Evolutionary conservation across 1,140 invertebrate species (phyloP), one percentile per base, ranked within the genome.

Genomic region (Cheumatopsyche charites): DNA sequence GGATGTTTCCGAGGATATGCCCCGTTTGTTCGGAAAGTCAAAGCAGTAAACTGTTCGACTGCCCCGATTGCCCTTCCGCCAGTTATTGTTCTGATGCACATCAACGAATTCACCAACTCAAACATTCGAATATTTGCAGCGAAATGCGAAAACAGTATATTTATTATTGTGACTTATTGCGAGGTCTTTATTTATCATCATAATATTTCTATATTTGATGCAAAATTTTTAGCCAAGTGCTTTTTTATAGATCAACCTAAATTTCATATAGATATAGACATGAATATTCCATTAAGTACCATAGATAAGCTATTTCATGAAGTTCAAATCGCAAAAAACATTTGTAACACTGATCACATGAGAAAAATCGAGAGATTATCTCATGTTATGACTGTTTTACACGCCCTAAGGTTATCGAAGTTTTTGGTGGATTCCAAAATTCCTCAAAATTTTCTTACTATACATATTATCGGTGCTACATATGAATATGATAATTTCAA

Each of bases 1-100:
- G 77, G 76, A 78, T 80, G 77, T 80, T 79, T 71, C 78, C 80
- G 1, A 77, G 77, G 69, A 45, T 69, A 29, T 81, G 80, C 73
- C 70, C 75, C 13, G 45, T 78, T 3, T 81, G 80, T 76, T 77
- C 71, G 62, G 23, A 70, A 66, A 66, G 13, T 9, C 70, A 72
- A 1, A 42, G 15, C 43, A 62, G 77, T 43, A 21, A 61, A 43
- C 25, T 78, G 2, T 72, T 75, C 69, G 72, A 75, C 29, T 81
- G 80, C 70, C 1, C 62, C 9, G 23, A 72, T 1, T 81, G 79
- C 73, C 55, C 73, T n/a, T 77, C 70, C 72, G 77, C 76, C 9
- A 76, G 73, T 62, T 81, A 80, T 75, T 81, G 79, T 66, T 78
- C 76, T 0, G 25, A 55, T 19, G 70, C 77, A 55, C 79, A 80